Evolutionary conservation across 2,113 vertebrate genomes (phyloP).

Genomic region (Erythrolamprus reginae): DNA sequence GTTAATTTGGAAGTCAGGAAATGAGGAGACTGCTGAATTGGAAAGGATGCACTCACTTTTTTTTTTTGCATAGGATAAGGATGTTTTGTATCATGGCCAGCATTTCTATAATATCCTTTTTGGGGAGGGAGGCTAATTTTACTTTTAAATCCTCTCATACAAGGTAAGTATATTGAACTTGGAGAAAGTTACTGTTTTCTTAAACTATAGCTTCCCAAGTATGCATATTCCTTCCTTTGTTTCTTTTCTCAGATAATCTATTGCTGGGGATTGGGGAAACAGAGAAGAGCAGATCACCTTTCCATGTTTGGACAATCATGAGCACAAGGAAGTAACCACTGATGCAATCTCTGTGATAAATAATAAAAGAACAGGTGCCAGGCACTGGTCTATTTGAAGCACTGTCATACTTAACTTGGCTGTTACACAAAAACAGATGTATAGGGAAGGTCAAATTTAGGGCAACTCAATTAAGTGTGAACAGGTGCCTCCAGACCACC

Average conservation of each 20-base stretch:
- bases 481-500: conserved; percentile 46
- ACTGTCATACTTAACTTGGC: conserved; percentile 27
- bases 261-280: background rate
- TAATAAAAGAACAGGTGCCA: conserved; percentile 42
- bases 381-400: conserved; percentile 8
- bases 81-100: background rate
- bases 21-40: background rate
- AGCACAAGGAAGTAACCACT: conserved; percentile 22
- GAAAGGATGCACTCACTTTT: background rate
- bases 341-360: conserved; percentile 19
- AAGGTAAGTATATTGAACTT: background rate
- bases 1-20: background rate
- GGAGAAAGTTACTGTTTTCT: conserved; percentile 15
- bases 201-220: background rate
- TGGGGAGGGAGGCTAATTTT: background rate
- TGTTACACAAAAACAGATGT: conserved; percentile 36
- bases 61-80: background rate
- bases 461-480: conserved; percentile 42
- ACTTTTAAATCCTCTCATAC: background rate
- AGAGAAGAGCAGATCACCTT: background rate
- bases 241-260: conserved; percentile 21
- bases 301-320: conserved; percentile 6
- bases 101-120: background rate
- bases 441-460: conserved; percentile 45
- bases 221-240: conserved; percentile 19